Evolutionary conservation across 2,888 invertebrate species (phyloP), one percentile per base, ranked within the genome.

Genomic region (Drosophila ustulata): DNA sequence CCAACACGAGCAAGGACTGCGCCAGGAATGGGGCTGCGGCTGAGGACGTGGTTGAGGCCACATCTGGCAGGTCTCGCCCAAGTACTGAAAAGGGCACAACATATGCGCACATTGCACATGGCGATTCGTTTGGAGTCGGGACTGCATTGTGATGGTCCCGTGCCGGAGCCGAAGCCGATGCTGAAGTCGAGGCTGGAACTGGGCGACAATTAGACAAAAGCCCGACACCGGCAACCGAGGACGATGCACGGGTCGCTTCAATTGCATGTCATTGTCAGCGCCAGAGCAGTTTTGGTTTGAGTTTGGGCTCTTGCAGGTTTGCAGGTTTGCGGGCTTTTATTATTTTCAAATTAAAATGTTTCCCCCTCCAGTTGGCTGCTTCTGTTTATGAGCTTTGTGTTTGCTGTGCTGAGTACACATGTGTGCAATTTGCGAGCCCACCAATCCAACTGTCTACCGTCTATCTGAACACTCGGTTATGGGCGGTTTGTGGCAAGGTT

Each of bases 131-230:
- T 52, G 49, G 63, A 62, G 65, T 71, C 56, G 83, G 65, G 62
- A 70, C 71, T 83, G 87, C 84, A 87, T 87, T 84, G 82, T 80
- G 76, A 47, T 46, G 52, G 32, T 25, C 51, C 46, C 41, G 18
- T 65, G 52, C 23, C 32, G 6, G 23, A 34, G 11, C 18, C 32
- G 9, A 30, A 32, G 51, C 34, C 46, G 4, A 9, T 46, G 30
- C 6, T 49, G 39, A 41, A 41, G 39, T 11, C 6, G 18, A 7
- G 18, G 41, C 53, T 9, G 37, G 8, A 45, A 41, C 43, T 64
- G 67, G 57, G 72, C 75, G 86, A 88, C 86, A 88, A 88, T 88
- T 84, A 84, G 86, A 88, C 86, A 84, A 88, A 80, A 73, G 80
- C 75, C 61, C 32, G 41, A 46, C 34, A 53, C 47, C 46, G 57